Evolutionary conservation across 2,113 vertebrate genomes (phyloP), one percentile per base, ranked within the genome.

Genomic region (Myrmecobius fasciatus): DNA sequence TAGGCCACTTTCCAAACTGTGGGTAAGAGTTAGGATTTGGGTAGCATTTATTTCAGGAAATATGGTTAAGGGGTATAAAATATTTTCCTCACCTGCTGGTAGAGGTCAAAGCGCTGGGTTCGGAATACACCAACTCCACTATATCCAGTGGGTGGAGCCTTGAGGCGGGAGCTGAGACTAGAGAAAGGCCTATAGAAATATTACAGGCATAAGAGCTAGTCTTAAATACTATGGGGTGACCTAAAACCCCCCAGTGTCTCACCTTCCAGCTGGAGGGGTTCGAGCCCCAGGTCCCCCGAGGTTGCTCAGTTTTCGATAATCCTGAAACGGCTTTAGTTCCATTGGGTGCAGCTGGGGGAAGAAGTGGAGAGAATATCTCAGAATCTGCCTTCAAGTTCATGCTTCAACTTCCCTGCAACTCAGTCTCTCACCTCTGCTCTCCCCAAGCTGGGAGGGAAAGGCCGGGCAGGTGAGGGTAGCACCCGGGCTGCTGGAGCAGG

Each of bases 281-380:
- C 97, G 96, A 25, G 96, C 92, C 83, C 97, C 98, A 0, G 97
- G 92, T 91, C 96, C 96, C 91, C 97, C 97, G 56, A 98, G 95
- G 83, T 53, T 97, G 94, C 94, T 97, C 53, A 98, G 90, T 93
- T 98, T 98, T 47, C 97, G 95, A 92, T 98, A 98, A 95, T 98
- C 98, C 43, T 98, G 97, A 48, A 98, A 96, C 28, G 97, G 98
- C 96, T 98, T 98, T 90, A 98, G 53, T 96, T 98, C 98, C 89
- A 97, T 75, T 88, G 98, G 89, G 46, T 98, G 98, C 67, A 98
- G 93, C 97, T 98, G 49, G 91, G 31, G 31, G 90, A 24, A 89
- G 26, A 46, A 8, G 47, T 31, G 25, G n/a, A n/a, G 36, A n/a
- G 52, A 20, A 89, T 49, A 53, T 7, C 0, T 8, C 17, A 26